These are phyloP conservation scores for Hyla sarda DNA, from an alignment of 2,113 vertebrate genomes.

Conservation along the genomic window DNA sequence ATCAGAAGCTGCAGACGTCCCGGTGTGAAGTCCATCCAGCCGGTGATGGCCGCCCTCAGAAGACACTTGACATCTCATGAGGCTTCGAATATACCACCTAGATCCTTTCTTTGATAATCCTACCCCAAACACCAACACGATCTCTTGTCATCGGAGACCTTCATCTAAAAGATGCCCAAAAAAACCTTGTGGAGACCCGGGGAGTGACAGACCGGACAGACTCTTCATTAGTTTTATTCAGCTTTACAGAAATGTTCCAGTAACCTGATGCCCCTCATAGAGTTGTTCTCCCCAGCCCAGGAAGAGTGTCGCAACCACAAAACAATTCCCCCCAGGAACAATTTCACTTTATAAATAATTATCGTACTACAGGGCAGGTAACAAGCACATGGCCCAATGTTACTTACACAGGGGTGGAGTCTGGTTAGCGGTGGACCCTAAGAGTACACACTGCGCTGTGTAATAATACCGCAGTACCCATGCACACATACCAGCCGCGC, in stretches of 20 bases:
- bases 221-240: constrained; percentile 41
- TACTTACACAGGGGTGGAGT: constrained; percentile 18
- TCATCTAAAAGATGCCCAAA: no score
- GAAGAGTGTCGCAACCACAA: not conserved
- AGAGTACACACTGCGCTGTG: not conserved
- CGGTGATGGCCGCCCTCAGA: no score
- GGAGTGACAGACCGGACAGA: not conserved
- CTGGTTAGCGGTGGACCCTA: constrained; percentile 18
- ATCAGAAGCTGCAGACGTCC: no score
- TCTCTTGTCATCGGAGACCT: no score
- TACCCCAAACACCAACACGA: no score
- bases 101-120: no score
- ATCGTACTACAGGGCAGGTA: constrained; percentile 30
- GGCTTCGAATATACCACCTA: no score
- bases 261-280: constrained; percentile 13
- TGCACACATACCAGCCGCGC: not conserved
- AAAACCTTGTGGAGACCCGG: no score
- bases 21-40: no score
- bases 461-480: constrained; percentile 17
- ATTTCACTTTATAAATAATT: constrained; percentile 20
- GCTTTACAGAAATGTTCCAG: constrained; percentile 47
- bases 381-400: constrained; percentile 25
- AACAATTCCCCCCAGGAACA: not conserved
- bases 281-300: not conserved
- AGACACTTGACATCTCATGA: no score